Percentiles rank a stretch among this genome's conserved stretches.
Conservation (phyloP, 2,113 vertebrate species). For the Fulica atra region DNA sequence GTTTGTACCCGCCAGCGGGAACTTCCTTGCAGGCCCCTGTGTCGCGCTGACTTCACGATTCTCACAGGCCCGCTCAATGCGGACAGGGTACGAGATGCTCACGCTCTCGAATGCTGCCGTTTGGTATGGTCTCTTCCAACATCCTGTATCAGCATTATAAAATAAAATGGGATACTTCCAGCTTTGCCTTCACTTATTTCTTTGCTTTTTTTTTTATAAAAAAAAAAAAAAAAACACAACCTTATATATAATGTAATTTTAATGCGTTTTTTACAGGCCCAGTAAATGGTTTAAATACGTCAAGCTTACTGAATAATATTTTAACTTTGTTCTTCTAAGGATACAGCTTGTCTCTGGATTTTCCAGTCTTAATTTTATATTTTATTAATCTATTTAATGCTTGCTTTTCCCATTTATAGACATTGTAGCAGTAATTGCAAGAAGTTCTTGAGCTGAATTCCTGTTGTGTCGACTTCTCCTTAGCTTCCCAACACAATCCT, state of each 20-base stretch:
- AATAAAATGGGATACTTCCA: constrained; percentile 95
- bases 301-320: constrained; percentile 92
- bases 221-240: constrained; percentile 60
- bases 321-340: constrained; percentile 99
- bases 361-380: constrained; percentile 96
- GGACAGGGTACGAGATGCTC: constrained; percentile 99
- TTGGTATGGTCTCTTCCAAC: constrained; percentile 99
- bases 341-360: constrained; percentile 98
- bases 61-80: constrained; percentile 99
- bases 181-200: constrained; percentile 96
- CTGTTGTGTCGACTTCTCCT: constrained; percentile 86
- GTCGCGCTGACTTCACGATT: constrained; percentile 99
- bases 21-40: constrained; percentile 99
- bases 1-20: constrained; percentile 99
- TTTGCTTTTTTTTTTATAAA: constrained; percentile 83
- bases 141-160: constrained; percentile 99
- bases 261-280: constrained; percentile 99
- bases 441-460: constrained; percentile 99
- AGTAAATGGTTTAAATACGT: constrained; percentile 94
- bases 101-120: constrained; percentile 99
- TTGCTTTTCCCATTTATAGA: constrained; percentile 98
- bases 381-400: constrained; percentile 98
- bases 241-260: constrained; percentile 89
- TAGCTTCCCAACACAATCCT: constrained; percentile 72
- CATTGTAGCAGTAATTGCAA: constrained; percentile 92